Evolutionary conservation across 1,140 invertebrate species (phyloP), one percentile per base, ranked within the genome.

Genomic region (Drosophila ercepeae): DNA sequence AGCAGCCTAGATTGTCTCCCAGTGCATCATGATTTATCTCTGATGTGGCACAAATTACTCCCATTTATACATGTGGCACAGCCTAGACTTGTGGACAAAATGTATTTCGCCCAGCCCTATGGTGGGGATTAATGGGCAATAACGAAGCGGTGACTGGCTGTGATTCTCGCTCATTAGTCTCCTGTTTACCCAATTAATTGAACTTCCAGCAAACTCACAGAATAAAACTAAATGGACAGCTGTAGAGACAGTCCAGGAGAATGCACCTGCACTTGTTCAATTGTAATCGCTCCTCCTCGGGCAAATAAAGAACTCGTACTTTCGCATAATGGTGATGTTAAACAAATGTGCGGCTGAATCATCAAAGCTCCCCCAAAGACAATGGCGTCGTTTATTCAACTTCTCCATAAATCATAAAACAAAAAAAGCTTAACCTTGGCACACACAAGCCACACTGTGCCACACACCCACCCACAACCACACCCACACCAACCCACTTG

Each of bases 21-120:
- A 21, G 21, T 60, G 65, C 72, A 76, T 73, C 39, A 58, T 75
- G 82, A 88, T 86, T 88, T 74, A 88, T 86, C 55, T 77, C 46
- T 53, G 57, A 70, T 70, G 77, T 86, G 73, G 67, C 82, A 88
- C 63, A 88, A 84, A 81, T 86, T 67, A 75, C 46, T 53, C 63
- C 55, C 63, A 81, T 86, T 73, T 79, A 81, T 76, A 61, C 76
- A 61, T 82, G 59, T 54, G 45, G 36, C 49, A 42, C 36, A 46
- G 39, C n/a, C n/a, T n/a, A n/a, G n/a, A n/a, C n/a, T n/a, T n/a
- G n/a, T n/a, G n/a, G n/a, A n/a, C n/a, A n/a, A n/a, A n/a, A n/a
- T n/a, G n/a, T n/a, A n/a, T n/a, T n/a, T n/a, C n/a, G n/a, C n/a
- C n/a, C n/a, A n/a, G n/a, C n/a, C n/a, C n/a, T 9, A 11, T 44